Evolutionary conservation across 2,888 invertebrate genomes (phyloP).

Genomic region (Eristalinus sepulchralis): DNA sequence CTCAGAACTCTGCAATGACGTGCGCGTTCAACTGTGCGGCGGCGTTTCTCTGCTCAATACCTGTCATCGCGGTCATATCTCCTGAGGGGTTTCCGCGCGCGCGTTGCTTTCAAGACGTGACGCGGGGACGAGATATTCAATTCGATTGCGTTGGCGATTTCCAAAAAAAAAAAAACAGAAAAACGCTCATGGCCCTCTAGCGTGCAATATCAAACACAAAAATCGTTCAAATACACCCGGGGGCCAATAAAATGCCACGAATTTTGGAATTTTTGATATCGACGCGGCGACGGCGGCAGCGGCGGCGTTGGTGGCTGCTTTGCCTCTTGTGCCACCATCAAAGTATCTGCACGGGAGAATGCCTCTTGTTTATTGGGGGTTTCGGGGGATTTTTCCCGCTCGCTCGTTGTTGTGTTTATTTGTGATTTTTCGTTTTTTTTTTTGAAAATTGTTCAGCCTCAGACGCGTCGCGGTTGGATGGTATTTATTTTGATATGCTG

Average conservation of each 20-base stretch:
- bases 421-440: constrained; percentile 1
- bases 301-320: constrained; percentile 13
- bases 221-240: background rate
- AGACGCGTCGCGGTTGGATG: background rate
- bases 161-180: constrained; percentile 22
- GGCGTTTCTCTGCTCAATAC: constrained; percentile 38
- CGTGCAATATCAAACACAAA: background rate
- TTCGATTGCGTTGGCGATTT: constrained; percentile 49
- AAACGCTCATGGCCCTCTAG: background rate
- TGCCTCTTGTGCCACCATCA: constrained; percentile 49
- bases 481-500: constrained; percentile 50
- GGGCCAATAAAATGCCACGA: constrained; percentile 51
- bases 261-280: constrained; percentile 31
- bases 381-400: constrained; percentile 14
- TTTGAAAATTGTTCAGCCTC: background rate
- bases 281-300: constrained; percentile 1
- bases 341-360: constrained; percentile 35
- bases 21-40: background rate
- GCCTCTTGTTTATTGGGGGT: constrained; percentile 44
- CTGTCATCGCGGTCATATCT: constrained; percentile 55
- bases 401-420: constrained; percentile 35
- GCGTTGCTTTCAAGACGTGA: too few relatives aligned
- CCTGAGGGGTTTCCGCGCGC: constrained; percentile 3
- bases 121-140: background rate
- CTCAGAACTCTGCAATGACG: constrained; percentile 5